A percentile compares a stretch with the other conserved stretches of the same genome.
phyloP scores from a whole-genome alignment of 2,888 invertebrate species.

The Melinaea menophilus region DNA sequence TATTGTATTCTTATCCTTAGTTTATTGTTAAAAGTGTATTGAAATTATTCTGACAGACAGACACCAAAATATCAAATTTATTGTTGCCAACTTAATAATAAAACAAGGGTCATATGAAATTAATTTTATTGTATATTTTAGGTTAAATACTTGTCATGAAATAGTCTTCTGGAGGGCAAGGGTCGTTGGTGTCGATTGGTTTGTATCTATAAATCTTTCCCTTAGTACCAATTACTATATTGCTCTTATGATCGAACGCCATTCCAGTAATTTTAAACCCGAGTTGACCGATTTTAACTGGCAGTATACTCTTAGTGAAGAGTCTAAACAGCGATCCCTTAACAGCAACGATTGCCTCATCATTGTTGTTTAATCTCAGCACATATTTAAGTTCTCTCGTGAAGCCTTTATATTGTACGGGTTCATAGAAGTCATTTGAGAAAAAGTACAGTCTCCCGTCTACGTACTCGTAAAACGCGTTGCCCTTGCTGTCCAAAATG shows the following conservation, averaged over 20 bases:
- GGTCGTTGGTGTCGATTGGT: conserved; percentile 57
- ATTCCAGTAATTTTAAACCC: conserved; percentile 68
- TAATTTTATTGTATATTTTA: background rate
- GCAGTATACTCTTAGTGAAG: conserved; percentile 56
- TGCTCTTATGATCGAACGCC: conserved; percentile 61
- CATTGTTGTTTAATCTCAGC: conserved; percentile 56
- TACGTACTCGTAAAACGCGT: conserved; percentile 64
- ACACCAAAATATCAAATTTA: no score
- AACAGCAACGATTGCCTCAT: conserved; percentile 64
- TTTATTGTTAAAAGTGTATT: no score
- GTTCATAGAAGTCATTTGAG: conserved; percentile 59
- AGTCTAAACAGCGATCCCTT: conserved; percentile 62
- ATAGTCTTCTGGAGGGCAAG: conserved; percentile 67
- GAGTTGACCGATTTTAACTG: conserved; percentile 60
- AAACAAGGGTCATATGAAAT: background rate
- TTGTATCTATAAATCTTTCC: conserved; percentile 70
- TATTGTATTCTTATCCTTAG: no score
- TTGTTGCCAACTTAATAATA: no score
- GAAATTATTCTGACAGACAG: no score
- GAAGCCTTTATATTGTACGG: conserved; percentile 68
- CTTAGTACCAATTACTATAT: conserved; percentile 66
- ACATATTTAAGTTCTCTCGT: conserved; percentile 66
- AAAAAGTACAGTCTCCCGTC: conserved; percentile 68
- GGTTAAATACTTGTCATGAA: conserved; percentile 63
- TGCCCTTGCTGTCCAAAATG: conserved; percentile 58